phyloP scores from a whole-genome alignment of 2,888 invertebrate species.

The Ichneumoninae sp. region DNA sequence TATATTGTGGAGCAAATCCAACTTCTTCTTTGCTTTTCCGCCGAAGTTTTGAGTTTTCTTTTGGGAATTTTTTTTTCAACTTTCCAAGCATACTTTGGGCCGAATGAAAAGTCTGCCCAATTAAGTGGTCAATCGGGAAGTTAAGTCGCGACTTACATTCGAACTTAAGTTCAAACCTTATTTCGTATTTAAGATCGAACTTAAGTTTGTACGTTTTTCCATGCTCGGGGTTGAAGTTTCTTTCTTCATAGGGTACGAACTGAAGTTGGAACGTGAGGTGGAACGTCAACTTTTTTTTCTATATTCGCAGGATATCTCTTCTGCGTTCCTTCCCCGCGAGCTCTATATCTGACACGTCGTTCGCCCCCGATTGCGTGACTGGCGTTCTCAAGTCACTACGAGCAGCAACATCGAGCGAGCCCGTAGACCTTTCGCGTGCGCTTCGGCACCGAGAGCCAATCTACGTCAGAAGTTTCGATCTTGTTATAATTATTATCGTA shows the following conservation, averaged over 20 bases:
- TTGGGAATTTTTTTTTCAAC: not conserved
- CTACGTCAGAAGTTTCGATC: constrained; percentile 51
- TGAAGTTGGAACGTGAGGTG: not conserved
- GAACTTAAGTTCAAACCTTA: too few species aligned
- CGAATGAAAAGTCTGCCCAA: too few species aligned
- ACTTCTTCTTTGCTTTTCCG: not conserved
- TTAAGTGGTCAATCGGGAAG: too few species aligned
- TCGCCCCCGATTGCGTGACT: constrained; percentile 36
- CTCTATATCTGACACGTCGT: constrained; percentile 2
- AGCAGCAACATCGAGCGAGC: constrained; percentile 41
- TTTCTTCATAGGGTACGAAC: not conserved
- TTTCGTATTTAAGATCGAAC: too few species aligned
- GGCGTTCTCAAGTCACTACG: constrained; percentile 8
- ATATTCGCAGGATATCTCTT: not conserved
- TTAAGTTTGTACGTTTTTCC: too few species aligned
- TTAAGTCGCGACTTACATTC: too few species aligned
- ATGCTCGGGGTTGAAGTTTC: too few species aligned
- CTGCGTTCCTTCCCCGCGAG: not conserved
- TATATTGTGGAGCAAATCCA: not conserved
- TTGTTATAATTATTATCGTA: constrained; percentile 44
- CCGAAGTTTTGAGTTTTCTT: not conserved
- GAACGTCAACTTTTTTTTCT: not conserved
- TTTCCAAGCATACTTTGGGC: too few species aligned
- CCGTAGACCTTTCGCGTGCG: constrained; percentile 38
- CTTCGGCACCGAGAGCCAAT: constrained; percentile 45